Evolutionary conservation across 2,888 invertebrate species (phyloP).

Genomic region (Punctoribates punctum): DNA sequence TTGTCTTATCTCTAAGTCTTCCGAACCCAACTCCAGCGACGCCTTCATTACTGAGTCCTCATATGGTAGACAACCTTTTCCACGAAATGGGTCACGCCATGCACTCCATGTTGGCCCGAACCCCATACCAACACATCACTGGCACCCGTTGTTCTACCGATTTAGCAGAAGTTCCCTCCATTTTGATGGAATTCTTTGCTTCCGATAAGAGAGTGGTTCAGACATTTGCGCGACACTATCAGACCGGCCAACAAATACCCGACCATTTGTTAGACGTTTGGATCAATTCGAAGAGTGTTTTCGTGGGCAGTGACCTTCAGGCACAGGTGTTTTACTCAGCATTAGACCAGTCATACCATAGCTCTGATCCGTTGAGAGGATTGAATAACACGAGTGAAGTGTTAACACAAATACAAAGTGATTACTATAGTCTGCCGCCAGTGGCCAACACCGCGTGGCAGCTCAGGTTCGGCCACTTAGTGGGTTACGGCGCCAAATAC

Average conservation of each 20-base stretch:
- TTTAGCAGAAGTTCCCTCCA: constrained; percentile 98
- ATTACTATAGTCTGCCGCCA: constrained; percentile 81
- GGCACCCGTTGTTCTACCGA: constrained; percentile 96
- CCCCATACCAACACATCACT: constrained; percentile 92
- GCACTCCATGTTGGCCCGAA: constrained; percentile 96
- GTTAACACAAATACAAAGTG: constrained; percentile 69
- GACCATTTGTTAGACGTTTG: constrained; percentile 72
- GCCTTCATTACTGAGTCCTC: constrained; percentile 74
- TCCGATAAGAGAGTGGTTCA: constrained; percentile 76
- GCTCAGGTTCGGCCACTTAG: constrained; percentile 87
- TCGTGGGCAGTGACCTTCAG: constrained; percentile 82
- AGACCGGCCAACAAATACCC: constrained; percentile 78
- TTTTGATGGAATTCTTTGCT: constrained; percentile 97
- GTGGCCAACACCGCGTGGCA: constrained; percentile 92
- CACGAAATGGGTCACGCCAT: constrained; percentile 99
- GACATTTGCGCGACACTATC: constrained; percentile 83
- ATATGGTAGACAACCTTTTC: constrained; percentile 90
- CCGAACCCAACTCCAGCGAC: constrained; percentile 69
- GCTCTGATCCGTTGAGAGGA: constrained; percentile 54
- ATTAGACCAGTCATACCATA: constrained; percentile 84
- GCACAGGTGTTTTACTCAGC: constrained; percentile 86
- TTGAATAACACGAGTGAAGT: constrained; percentile 64
- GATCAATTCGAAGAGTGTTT: constrained; percentile 78
- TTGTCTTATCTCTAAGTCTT: constrained; percentile 86
- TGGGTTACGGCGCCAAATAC: constrained; percentile 98